Percentiles rank a stretch among this genome's conserved stretches.
Evolutionary conservation across 1,140 invertebrate species (phyloP).

Genomic region (Ceratitis capitata): DNA sequence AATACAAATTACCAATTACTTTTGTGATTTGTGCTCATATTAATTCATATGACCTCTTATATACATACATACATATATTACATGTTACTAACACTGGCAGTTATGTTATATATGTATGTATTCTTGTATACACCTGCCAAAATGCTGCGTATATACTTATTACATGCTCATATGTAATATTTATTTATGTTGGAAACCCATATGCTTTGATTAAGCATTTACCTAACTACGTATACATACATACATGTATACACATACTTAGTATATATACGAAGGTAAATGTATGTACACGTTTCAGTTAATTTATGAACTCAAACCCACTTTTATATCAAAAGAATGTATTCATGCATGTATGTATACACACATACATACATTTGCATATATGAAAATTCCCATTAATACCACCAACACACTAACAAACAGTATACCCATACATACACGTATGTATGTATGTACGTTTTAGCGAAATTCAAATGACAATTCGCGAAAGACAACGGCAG

Average conservation of each 20-base stretch:
- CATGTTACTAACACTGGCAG: too few relatives aligned
- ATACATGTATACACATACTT: background rate
- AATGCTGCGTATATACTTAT: background rate
- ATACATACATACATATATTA: too few relatives aligned
- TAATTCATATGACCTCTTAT: too few relatives aligned
- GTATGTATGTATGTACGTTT: background rate
- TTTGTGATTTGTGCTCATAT: too few relatives aligned
- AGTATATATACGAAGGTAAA: background rate
- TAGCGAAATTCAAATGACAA: slow-evolving; percentile 23
- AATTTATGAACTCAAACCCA: background rate
- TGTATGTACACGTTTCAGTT: background rate
- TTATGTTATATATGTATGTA: too few relatives aligned
- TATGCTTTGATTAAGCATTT: too few relatives aligned
- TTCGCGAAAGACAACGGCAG: background rate
- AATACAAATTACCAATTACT: too few relatives aligned
- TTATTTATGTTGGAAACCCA: too few relatives aligned
- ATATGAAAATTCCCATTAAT: background rate
- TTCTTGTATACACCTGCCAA: background rate
- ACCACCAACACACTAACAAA: background rate
- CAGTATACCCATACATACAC: background rate
- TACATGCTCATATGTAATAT: background rate
- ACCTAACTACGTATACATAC: background rate
- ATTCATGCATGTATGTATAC: background rate
- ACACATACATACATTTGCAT: background rate
- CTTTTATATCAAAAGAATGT: background rate